Evolutionary conservation across 2,113 vertebrate species (phyloP).

Genomic region (Corynorhinus townsendii): DNA sequence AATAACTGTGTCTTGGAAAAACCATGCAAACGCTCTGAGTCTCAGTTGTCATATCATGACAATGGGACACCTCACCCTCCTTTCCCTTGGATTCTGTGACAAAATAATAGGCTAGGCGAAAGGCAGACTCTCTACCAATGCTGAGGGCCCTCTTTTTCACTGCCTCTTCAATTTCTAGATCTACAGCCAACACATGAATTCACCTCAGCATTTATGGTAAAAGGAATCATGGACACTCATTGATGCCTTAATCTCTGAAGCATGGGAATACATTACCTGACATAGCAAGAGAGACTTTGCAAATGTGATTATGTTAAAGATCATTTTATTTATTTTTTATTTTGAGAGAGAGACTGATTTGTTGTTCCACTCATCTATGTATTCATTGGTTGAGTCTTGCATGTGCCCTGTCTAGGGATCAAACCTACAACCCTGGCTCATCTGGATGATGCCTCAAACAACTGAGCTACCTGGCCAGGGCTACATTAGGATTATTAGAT

Average conservation of each 20-base stretch:
- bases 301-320: background rate
- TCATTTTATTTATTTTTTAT: background rate
- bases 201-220: background rate
- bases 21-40: background rate
- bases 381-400: background rate
- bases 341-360: background rate
- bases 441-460: background rate
- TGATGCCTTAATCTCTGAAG: background rate
- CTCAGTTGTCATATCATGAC: background rate
- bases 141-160: background rate
- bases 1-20: background rate
- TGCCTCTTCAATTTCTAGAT: background rate
- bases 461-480: background rate
- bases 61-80: background rate
- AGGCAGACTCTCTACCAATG: background rate
- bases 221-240: background rate
- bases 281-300: background rate
- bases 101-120: background rate
- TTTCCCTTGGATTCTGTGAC: background rate
- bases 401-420: background rate
- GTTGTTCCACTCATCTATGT: background rate
- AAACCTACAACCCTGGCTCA: background rate
- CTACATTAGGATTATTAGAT: background rate
- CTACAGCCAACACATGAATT: background rate
- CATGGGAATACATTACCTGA: background rate